Conservation (phyloP, 1,140 invertebrate species). For the Gyrodactylus salaris region DNA sequence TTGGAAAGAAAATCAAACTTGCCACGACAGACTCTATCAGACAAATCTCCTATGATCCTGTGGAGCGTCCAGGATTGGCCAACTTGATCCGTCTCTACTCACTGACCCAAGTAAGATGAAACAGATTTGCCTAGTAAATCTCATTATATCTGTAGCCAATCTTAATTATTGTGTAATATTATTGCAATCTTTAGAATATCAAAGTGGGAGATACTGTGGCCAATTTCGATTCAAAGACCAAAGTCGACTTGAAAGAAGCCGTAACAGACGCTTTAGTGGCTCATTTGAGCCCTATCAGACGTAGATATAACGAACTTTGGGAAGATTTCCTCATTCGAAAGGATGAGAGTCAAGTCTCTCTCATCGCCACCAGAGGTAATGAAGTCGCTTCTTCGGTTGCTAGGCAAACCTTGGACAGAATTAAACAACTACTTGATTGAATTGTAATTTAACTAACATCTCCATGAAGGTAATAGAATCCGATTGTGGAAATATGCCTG, state of each 20-base stretch:
- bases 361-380: not conserved
- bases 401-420: not conserved
- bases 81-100: not conserved
- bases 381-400: not conserved
- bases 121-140: too few species aligned
- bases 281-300: not conserved
- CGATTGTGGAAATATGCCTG: too few species aligned
- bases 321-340: not conserved
- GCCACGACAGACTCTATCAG: not conserved
- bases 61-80: not conserved
- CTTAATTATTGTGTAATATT: too few species aligned
- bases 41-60: not conserved
- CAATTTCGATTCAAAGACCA: not conserved
- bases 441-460: too few species aligned
- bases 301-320: not conserved
- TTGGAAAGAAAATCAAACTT: not conserved
- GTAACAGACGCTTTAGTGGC: not conserved
- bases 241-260: not conserved
- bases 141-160: too few species aligned
- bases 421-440: too few species aligned
- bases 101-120: not conserved
- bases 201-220: not conserved
- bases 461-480: too few species aligned
- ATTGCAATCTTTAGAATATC: too few species aligned
- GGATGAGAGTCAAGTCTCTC: not conserved